Evolutionary conservation across 1,140 invertebrate genomes (phyloP).

Genomic region (Oreohelix idahoensis): DNA sequence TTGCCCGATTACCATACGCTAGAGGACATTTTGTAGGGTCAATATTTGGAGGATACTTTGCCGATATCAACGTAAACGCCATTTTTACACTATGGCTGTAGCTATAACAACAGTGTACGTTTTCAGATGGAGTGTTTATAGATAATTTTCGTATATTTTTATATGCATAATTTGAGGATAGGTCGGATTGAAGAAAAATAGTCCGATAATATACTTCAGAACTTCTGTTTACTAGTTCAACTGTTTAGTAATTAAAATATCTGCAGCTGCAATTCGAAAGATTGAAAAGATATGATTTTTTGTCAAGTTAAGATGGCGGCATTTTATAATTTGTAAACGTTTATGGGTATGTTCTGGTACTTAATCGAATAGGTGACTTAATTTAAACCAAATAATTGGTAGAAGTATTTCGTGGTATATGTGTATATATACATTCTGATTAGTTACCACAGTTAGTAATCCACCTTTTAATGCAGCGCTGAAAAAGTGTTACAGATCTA

Average conservation of each 20-base stretch:
- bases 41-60: conserved; percentile 66
- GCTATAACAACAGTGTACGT: not conserved
- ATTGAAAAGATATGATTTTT: not conserved
- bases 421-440: too few species aligned
- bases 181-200: too few species aligned
- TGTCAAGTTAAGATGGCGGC: not conserved
- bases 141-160: not conserved
- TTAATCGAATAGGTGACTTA: not conserved
- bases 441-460: too few species aligned
- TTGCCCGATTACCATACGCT: conserved; percentile 65
- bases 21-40: conserved; percentile 65
- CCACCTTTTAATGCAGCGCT: too few species aligned
- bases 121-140: too few species aligned
- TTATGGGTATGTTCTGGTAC: not conserved
- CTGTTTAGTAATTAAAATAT: too few species aligned
- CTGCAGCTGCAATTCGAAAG: not conserved
- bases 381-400: too few species aligned
- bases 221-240: too few species aligned
- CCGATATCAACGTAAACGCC: conserved; percentile 62
- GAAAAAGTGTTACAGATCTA: too few species aligned
- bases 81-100: conserved; percentile 38
- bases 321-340: conserved; percentile 2
- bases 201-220: too few species aligned
- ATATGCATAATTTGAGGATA: too few species aligned
- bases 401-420: too few species aligned